Evolutionary conservation across 2,113 vertebrate species (phyloP).

Genomic region (Sakesphorus luctuosus): DNA sequence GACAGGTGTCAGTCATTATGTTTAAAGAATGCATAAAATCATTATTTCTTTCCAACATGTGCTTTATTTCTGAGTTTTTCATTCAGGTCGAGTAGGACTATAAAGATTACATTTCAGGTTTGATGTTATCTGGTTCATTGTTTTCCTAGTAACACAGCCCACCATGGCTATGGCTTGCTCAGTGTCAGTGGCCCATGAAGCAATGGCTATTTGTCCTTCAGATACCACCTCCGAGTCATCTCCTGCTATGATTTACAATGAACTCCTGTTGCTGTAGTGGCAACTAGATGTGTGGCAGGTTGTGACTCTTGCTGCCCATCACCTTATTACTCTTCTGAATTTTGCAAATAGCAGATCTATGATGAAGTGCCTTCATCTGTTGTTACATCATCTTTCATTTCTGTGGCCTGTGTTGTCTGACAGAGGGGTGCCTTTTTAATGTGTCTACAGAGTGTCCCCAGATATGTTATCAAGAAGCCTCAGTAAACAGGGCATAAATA

Average conservation of each 20-base stretch:
- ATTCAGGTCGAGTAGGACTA: neutral
- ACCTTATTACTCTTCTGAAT: conserved; percentile 50
- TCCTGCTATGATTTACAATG: neutral
- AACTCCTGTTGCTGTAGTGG: neutral
- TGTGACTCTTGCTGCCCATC: conserved; percentile 35
- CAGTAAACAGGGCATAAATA: neutral
- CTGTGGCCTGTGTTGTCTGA: neutral
- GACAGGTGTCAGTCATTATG: neutral
- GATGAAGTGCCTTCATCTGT: conserved; percentile 41
- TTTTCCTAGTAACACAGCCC: neutral
- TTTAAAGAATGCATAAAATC: neutral
- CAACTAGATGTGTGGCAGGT: conserved; percentile 31
- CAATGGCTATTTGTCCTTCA: conserved; percentile 62
- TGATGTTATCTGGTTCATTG: neutral
- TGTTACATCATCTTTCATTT: conserved; percentile 37
- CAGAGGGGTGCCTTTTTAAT: neutral
- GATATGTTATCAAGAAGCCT: neutral
- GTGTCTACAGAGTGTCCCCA: conserved; percentile 1
- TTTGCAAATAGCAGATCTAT: neutral
- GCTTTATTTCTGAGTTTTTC: neutral
- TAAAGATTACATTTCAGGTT: neutral
- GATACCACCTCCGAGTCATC: neutral
- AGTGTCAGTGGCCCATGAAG: conserved; percentile 35
- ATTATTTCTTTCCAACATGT: neutral
- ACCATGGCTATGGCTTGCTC: rapidly evolving